Conservation (phyloP, 2,888 invertebrate genomes). For the Clitarchus hookeri region DNA sequence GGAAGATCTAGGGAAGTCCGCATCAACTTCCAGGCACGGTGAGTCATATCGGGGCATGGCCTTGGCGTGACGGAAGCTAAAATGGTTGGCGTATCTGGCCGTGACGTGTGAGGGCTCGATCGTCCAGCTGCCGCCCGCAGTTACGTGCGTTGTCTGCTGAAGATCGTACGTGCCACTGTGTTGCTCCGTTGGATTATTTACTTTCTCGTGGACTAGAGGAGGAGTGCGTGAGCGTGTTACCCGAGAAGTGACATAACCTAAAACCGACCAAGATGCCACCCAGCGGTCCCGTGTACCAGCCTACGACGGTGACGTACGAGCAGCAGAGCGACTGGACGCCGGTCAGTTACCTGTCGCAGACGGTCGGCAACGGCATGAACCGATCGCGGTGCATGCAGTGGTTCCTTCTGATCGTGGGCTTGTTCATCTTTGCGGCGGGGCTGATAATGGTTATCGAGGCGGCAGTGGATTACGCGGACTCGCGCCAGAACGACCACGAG, state of each 20-base stretch:
- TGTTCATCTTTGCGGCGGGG: conserved; percentile 54
- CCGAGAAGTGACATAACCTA: conserved; percentile 29
- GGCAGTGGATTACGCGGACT: conserved; percentile 63
- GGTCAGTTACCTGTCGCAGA: conserved; percentile 48
- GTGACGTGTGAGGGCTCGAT: neutral
- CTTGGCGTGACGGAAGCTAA: conserved; percentile 37
- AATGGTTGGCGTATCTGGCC: conserved; percentile 31
- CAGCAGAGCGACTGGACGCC: conserved; percentile 52
- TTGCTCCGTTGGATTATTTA: neutral
- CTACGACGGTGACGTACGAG: conserved; percentile 77
- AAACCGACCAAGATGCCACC: conserved; percentile 61
- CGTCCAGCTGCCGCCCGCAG: neutral
- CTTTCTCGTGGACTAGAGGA: neutral
- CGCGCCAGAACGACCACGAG: conserved; percentile 50
- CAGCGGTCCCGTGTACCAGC: conserved; percentile 74
- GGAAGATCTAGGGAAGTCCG: neutral
- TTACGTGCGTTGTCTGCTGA: conserved; percentile 15
- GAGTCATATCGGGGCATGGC: conserved; percentile 35
- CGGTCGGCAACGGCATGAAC: conserved; percentile 43
- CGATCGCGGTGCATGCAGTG: conserved; percentile 49
- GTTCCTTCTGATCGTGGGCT: conserved; percentile 47
- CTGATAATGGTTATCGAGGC: conserved; percentile 67
- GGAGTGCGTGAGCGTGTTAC: neutral
- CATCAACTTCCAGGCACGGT: neutral
- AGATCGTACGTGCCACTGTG: neutral